Base-by-base conservation (phyloP, 2,888 invertebrate genomes). In the Rosalia funebris region DNA sequence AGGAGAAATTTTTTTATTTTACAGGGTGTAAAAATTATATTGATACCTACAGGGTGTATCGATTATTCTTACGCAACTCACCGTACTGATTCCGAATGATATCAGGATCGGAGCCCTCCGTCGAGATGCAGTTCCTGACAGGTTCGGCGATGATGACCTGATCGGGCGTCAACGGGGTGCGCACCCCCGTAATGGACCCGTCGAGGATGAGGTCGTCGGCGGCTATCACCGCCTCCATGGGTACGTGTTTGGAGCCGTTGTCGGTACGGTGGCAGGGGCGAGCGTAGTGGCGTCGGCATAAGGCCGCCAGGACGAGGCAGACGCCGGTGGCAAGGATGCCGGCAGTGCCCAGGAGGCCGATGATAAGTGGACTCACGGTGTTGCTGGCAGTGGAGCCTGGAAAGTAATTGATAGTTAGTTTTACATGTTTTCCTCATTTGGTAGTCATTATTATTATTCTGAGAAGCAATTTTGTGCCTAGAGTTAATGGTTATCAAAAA, bases 21-120 rank as follows among this genome's bases (percentile, higher is more conserved):
- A n/a, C n/a, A n/a, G n/a, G n/a, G n/a, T n/a, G n/a, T n/a, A n/a
- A n/a, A n/a, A n/a, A n/a, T n/a, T n/a, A n/a, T n/a, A n/a, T n/a
- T n/a, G n/a, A n/a, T n/a, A n/a, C n/a, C n/a, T n/a, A n/a, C n/a
- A n/a, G n/a, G n/a, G n/a, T n/a, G n/a, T n/a, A n/a, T n/a, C n/a
- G n/a, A n/a, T n/a, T n/a, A n/a, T n/a, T n/a, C n/a, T n/a, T n/a
- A n/a, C n/a, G n/a, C 4, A 25, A 81, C 88, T 86, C 76, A 93
- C 93, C 93, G 83, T 93, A 92, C 82, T 93, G 90, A 84, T 91
- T 92, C 69, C 93, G 91, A 82, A 93, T 93, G 74, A 93, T 92
- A 82, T 93, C 93, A 44, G 93, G 93, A 83, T 93, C 93, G 52
- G 91, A 90, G 75, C 91, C 92, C 72, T 90, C 90, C 15, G 77